A percentile compares a stretch with the other conserved stretches of the same genome.
Evolutionary conservation across 1,140 invertebrate species (phyloP).

Genomic region (Listronotus oregonensis): DNA sequence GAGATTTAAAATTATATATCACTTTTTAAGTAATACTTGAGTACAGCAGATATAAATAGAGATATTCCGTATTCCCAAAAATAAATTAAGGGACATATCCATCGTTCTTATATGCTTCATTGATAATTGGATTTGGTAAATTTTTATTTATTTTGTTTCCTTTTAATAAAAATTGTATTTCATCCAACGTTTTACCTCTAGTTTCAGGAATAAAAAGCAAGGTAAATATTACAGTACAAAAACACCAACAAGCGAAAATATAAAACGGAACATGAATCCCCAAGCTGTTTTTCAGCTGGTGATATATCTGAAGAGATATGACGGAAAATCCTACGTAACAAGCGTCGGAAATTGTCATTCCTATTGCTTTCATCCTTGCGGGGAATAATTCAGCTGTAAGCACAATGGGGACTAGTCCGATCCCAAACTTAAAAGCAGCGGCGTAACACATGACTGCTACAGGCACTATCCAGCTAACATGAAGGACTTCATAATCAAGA

Average conservation of each 20-base stretch:
- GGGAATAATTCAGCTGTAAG: conserved; percentile 71
- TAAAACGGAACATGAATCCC: conserved; percentile 66
- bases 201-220: conserved; percentile 76
- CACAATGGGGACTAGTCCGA: conserved; percentile 69
- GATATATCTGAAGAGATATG: conserved; percentile 70
- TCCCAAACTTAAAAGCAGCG: conserved; percentile 45
- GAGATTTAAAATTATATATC: too few relatives aligned
- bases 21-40: too few relatives aligned
- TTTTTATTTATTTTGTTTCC: conserved; percentile 22
- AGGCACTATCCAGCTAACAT: conserved; percentile 42
- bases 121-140: background rate
- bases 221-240: conserved; percentile 65
- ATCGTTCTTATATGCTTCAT: conserved; percentile 14
- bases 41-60: too few relatives aligned
- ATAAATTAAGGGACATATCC: conserved; percentile 2
- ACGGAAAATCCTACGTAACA: conserved; percentile 59
- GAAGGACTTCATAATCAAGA: conserved; percentile 27
- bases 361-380: conserved; percentile 62
- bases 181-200: conserved; percentile 76
- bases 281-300: conserved; percentile 56
- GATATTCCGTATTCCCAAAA: too few relatives aligned
- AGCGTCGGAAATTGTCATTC: conserved; percentile 50
- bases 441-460: conserved; percentile 45
- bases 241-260: conserved; percentile 67
- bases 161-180: conserved; percentile 65